Evolutionary conservation across 2,113 vertebrate species (phyloP).

Genomic region (Alethe castanea): DNA sequence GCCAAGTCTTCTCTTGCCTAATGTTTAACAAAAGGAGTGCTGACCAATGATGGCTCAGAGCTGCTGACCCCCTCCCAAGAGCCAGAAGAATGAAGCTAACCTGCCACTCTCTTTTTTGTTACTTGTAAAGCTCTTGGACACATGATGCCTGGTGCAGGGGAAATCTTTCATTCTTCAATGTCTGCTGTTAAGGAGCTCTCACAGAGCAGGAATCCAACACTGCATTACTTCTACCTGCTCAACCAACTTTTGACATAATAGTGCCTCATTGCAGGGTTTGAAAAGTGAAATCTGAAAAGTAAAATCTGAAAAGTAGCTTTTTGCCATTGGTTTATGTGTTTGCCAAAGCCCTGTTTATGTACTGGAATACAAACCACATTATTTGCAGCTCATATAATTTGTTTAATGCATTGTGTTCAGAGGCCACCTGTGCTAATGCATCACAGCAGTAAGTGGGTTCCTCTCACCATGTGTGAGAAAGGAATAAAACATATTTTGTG

Average conservation of each 20-base stretch:
- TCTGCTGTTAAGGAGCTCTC: neutral
- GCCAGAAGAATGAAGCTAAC: neutral
- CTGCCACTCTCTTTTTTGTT: neutral
- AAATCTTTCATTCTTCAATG: neutral
- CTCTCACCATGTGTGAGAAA: neutral
- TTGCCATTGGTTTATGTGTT: neutral
- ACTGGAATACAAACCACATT: neutral
- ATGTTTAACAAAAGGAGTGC: neutral
- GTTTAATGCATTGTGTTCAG: neutral
- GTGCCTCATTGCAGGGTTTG: neutral
- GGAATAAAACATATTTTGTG: neutral
- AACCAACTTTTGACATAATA: neutral
- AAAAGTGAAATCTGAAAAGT: neutral
- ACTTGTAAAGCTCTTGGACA: neutral
- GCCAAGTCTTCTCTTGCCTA: neutral
- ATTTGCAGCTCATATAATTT: neutral
- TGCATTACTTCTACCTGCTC: slow-evolving; percentile 39
- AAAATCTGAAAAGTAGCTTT: neutral
- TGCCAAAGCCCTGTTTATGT: neutral
- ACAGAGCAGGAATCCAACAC: neutral
- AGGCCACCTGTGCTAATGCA: neutral
- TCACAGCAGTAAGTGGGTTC: neutral
- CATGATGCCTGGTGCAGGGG: neutral
- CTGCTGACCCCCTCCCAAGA: neutral
- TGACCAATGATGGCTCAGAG: neutral